A percentile compares a stretch with the other conserved stretches of the same genome.
These are phyloP conservation scores for Gerris lacustris DNA, from an alignment of 2,888 invertebrate species.

Conservation along the genomic window DNA sequence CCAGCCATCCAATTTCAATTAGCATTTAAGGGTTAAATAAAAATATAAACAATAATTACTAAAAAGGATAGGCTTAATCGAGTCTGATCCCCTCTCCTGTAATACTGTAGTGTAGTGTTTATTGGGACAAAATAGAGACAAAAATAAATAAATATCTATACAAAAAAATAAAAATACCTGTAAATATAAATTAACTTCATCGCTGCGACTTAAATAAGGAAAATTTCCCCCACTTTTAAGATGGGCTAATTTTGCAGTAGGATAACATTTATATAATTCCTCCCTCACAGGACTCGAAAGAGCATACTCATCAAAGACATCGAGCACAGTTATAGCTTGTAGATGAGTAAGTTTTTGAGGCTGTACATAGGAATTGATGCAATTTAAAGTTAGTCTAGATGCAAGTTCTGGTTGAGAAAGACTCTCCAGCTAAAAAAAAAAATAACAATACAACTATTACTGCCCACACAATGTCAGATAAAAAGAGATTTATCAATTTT, in stretches of 20 bases:
- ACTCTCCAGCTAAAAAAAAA: slow-evolving; percentile 57
- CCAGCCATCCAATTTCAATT: no score
- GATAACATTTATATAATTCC: slow-evolving; percentile 73
- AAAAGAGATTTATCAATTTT: no score
- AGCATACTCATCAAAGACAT: slow-evolving; percentile 81
- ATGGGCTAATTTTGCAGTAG: slow-evolving; percentile 72
- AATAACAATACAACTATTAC: slow-evolving; percentile 8
- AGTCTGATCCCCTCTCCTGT: no score
- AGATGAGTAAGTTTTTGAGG: slow-evolving; percentile 55
- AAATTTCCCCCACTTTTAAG: slow-evolving; percentile 82
- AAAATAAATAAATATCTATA: no score
- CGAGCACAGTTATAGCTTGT: slow-evolving; percentile 63
- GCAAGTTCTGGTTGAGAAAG: slow-evolving; percentile 71
- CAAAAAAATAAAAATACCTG: slow-evolving; percentile 43
- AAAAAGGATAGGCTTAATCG: no score
- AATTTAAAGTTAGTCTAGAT: slow-evolving; percentile 74
- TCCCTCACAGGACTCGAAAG: slow-evolving; percentile 63
- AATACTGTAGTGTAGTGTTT: no score
- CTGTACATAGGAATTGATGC: slow-evolving; percentile 64
- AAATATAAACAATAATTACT: no score
- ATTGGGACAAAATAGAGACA: no score
- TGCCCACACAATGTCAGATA: no score
- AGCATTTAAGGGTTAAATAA: no score
- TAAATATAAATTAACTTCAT: slow-evolving; percentile 79
- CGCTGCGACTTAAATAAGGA: slow-evolving; percentile 74